Evolutionary conservation across 2,113 vertebrate species (phyloP).

Genomic region (Eira barbara): DNA sequence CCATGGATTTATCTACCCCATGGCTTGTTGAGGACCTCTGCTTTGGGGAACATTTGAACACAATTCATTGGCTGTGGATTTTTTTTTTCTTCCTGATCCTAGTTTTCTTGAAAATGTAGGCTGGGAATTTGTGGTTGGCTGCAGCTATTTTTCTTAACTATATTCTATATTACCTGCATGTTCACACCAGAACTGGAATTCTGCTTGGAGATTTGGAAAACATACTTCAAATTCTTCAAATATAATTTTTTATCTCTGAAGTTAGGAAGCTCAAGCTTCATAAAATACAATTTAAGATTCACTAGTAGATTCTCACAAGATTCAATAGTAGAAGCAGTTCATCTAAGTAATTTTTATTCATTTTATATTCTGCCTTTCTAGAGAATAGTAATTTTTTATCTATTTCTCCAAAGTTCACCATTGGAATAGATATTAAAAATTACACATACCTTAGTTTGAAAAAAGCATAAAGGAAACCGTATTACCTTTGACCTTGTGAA

Average conservation of each 20-base stretch:
- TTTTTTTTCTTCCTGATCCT: neutral
- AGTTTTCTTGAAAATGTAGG: neutral
- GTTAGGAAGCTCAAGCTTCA: neutral
- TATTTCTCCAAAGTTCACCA: constrained; percentile 28
- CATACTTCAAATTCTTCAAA: neutral
- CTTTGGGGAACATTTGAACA: neutral
- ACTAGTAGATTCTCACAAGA: neutral
- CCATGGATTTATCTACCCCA: no score
- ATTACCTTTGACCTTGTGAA: constrained; percentile 33
- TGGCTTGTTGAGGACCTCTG: fast-evolving
- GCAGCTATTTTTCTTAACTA: neutral
- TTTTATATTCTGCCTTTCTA: constrained; percentile 31
- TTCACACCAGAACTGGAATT: neutral
- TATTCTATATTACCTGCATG: neutral
- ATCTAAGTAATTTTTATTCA: constrained; percentile 54
- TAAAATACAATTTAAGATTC: constrained; percentile 56
- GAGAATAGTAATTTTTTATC: constrained; percentile 16
- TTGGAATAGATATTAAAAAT: constrained; percentile 45
- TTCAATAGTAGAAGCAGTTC: constrained; percentile 34
- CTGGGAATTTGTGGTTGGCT: neutral
- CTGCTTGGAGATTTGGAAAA: neutral
- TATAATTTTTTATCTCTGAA: constrained; percentile 22
- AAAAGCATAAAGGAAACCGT: constrained; percentile 2
- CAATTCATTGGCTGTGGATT: neutral
- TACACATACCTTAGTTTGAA: neutral